These are phyloP conservation scores for Drosophila fulvimacula DNA, from an alignment of 2,888 invertebrate genomes.

Conservation along the genomic window DNA sequence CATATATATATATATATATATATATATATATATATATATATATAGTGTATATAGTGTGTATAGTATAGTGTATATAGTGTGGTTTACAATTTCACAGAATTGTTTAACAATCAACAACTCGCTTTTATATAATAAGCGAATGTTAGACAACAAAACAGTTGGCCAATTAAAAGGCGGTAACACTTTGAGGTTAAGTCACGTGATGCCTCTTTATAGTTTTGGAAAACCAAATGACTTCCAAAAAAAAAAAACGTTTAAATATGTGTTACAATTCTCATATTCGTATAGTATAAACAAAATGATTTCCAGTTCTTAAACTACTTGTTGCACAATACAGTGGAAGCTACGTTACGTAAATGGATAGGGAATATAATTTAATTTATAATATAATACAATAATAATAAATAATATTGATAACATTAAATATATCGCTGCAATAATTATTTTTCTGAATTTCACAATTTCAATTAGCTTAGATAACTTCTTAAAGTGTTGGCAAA, in stretches of 20 bases:
- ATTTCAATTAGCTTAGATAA: not conserved
- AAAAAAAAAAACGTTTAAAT: not conserved
- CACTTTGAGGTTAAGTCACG: conserved; percentile 28
- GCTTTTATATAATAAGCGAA: conserved; percentile 30
- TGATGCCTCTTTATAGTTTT: conserved; percentile 13
- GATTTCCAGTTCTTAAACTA: not conserved
- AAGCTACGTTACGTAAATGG: not conserved
- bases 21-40: not conserved
- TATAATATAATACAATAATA: too few relatives aligned
- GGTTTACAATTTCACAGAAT: conserved; percentile 60
- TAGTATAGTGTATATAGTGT: too few relatives aligned
- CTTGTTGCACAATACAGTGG: not conserved
- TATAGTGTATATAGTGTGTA: too few relatives aligned
- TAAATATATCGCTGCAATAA: too few relatives aligned
- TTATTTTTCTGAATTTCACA: not conserved
- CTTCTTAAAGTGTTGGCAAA: not conserved
- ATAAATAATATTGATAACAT: too few relatives aligned
- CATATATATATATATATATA: not conserved
- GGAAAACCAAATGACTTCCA: not conserved
- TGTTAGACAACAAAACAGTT: conserved; percentile 21
- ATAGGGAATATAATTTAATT: too few relatives aligned
- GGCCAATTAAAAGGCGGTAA: conserved; percentile 14
- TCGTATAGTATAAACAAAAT: not conserved
- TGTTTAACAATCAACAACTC: conserved; percentile 44
- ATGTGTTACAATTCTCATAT: not conserved